A percentile compares a stretch with the other conserved stretches of the same genome.
Evolutionary conservation across 2,888 invertebrate genomes (phyloP).

Genomic region (Torymus texanus): DNA sequence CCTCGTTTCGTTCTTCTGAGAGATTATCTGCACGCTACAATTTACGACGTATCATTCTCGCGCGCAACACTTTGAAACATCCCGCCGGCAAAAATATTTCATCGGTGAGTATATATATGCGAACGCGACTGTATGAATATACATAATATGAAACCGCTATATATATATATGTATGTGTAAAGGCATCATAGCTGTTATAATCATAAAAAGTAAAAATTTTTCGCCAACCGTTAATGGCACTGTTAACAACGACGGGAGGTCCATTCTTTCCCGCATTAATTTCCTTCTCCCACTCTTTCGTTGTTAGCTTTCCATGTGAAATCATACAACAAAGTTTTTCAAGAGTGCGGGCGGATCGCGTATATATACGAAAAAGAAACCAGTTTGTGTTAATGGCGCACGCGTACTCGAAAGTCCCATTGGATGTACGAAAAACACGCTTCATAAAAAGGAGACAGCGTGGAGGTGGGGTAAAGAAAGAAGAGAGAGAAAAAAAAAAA

Average conservation of each 20-base stretch:
- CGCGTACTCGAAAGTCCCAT: constrained; percentile 57
- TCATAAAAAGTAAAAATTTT: not conserved
- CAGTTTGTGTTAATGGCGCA: constrained; percentile 45
- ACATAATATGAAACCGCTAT: too few species aligned
- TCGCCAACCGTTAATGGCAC: constrained; percentile 7
- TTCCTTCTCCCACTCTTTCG: constrained; percentile 6
- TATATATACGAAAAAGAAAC: constrained; percentile 45
- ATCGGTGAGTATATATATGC: too few species aligned
- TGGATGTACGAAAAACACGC: constrained; percentile 63
- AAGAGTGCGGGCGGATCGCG: not conserved
- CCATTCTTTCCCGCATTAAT: not conserved
- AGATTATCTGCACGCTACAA: not conserved
- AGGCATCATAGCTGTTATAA: too few species aligned
- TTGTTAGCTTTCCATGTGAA: not conserved
- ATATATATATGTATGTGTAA: too few species aligned
- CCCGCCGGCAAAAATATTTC: not conserved
- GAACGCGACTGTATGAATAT: too few species aligned
- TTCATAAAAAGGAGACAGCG: constrained; percentile 63
- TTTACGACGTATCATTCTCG: not conserved
- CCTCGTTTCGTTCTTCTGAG: not conserved
- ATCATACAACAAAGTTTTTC: constrained; percentile 29
- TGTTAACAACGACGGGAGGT: not conserved
- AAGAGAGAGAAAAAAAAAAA: constrained; percentile 1
- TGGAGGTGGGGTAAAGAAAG: too few species aligned
- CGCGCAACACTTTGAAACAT: not conserved